Evolutionary conservation across 2,888 invertebrate genomes (phyloP).

Genomic region (Charanyca ferruginea): DNA sequence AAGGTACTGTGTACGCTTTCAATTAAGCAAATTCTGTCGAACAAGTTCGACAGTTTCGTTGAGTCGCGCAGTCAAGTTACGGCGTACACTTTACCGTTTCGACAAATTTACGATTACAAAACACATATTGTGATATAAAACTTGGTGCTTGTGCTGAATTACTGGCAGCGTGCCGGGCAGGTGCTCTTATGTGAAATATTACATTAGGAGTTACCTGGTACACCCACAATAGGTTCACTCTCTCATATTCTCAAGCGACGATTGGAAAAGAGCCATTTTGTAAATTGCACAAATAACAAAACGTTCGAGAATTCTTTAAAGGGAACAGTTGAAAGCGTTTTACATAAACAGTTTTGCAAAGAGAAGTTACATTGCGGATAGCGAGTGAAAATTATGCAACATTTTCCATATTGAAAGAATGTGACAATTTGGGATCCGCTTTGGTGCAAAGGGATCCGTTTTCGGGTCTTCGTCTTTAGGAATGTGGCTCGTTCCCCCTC

Average conservation of each 20-base stretch:
- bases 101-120: constrained; percentile 89
- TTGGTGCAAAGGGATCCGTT: neutral
- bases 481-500: constrained; percentile 53
- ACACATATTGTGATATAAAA: constrained; percentile 91
- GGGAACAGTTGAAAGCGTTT: constrained; percentile 43
- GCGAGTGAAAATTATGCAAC: constrained; percentile 27
- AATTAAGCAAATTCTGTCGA: constrained; percentile 51
- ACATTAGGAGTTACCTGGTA: constrained; percentile 87
- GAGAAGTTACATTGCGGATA: constrained; percentile 33
- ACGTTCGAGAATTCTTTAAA: constrained; percentile 22
- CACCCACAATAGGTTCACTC: constrained; percentile 81
- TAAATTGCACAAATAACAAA: constrained; percentile 39
- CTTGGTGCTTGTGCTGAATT: constrained; percentile 90
- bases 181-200: constrained; percentile 90
- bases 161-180: constrained; percentile 91
- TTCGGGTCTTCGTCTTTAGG: neutral
- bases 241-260: constrained; percentile 76
- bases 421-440: constrained; percentile 16
- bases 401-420: constrained; percentile 36
- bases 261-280: constrained; percentile 69
- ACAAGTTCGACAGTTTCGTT: constrained; percentile 53
- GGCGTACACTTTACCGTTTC: constrained; percentile 87
- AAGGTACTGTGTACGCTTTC: constrained; percentile 81
- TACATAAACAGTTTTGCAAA: constrained; percentile 47
- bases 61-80: constrained; percentile 51